phyloP scores from a whole-genome alignment of 2,113 vertebrate genomes.

The Podarcis muralis region DNA sequence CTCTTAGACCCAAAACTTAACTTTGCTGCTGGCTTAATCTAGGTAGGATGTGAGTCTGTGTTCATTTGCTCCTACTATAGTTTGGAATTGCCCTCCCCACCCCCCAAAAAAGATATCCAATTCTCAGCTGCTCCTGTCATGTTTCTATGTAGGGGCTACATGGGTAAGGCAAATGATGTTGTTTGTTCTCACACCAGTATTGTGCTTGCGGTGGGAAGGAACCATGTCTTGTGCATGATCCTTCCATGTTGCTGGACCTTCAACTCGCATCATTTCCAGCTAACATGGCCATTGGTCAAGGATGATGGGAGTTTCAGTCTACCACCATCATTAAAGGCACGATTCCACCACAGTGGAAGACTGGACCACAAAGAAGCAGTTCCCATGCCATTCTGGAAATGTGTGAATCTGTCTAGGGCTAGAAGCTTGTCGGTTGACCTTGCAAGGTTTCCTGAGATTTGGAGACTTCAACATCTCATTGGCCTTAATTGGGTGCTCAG shows the following conservation, averaged over 20 bases:
- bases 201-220: not conserved
- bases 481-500: not conserved
- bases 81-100: not conserved
- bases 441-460: not conserved
- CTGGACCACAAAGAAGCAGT: not conserved
- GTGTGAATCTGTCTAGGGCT: not conserved
- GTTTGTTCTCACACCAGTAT: not conserved
- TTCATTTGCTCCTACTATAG: not conserved
- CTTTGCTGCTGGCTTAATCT: constrained; percentile 4
- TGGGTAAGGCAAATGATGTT: not conserved
- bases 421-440: not conserved
- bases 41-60: not conserved
- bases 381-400: not conserved
- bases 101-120: not conserved
- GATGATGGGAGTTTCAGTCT: not conserved
- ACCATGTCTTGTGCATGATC: not conserved
- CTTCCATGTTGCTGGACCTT: not conserved
- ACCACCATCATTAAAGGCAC: not conserved
- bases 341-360: not conserved
- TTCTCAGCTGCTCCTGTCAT: not conserved
- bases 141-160: not conserved
- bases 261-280: not conserved
- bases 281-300: not conserved
- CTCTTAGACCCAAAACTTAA: not conserved
- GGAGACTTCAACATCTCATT: constrained; percentile 11